These are phyloP conservation scores for Drosophila nr. perissopoda DNA, from an alignment of 2,888 invertebrate species.

Conservation along the genomic window DNA sequence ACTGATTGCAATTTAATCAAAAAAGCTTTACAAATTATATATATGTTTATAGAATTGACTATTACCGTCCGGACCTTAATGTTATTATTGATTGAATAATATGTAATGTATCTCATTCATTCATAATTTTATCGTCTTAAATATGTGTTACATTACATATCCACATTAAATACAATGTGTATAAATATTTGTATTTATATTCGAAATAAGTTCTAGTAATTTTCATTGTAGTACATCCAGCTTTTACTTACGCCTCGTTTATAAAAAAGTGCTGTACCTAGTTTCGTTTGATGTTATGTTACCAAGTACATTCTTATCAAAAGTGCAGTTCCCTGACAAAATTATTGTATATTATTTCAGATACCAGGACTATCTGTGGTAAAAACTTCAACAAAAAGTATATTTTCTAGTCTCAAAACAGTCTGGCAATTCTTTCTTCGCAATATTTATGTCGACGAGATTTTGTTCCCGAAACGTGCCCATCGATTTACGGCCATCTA, in stretches of 20 bases:
- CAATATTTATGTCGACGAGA: constrained; percentile 88
- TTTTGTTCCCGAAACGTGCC: constrained; percentile 90
- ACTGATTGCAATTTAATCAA: not conserved
- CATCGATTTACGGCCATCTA: constrained; percentile 95
- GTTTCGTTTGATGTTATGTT: constrained; percentile 8
- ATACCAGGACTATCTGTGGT: constrained; percentile 87
- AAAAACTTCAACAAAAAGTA: constrained; percentile 86
- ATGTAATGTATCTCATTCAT: not conserved
- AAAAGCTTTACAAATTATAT: not conserved
- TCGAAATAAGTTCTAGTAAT: not conserved
- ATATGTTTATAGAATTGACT: not conserved
- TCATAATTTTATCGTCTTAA: not conserved
- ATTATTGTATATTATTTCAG: constrained; percentile 58
- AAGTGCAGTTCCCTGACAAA: not conserved
- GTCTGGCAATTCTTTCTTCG: constrained; percentile 78
- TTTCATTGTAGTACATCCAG: constrained; percentile 1
- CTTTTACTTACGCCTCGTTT: not conserved
- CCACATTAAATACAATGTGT: not conserved
- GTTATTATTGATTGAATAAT: no score
- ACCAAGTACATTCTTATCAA: not conserved
- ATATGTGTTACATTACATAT: not conserved
- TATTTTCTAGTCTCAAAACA: constrained; percentile 81
- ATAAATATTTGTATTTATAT: not conserved
- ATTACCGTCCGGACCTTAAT: not conserved
- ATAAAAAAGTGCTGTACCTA: not conserved